phyloP scores from a whole-genome alignment of 2,888 invertebrate species.

The Limnephilus auricula region DNA sequence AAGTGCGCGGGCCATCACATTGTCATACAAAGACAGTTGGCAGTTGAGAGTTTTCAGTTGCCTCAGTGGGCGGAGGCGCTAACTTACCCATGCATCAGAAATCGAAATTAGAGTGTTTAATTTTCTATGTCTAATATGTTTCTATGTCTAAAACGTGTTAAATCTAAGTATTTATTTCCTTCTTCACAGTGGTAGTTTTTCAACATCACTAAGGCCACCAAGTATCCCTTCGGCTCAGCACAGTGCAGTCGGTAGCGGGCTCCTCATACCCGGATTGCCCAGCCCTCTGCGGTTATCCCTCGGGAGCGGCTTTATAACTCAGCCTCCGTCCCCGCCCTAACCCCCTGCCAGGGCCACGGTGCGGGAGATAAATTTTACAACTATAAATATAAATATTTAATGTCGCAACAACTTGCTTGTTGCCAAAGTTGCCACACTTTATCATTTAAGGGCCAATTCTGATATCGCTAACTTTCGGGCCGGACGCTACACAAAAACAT shows the following conservation, averaged over 20 bases:
- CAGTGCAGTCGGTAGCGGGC: not conserved
- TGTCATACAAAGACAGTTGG: too few relatives aligned
- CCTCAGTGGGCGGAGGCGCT: too few relatives aligned
- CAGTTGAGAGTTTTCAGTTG: too few relatives aligned
- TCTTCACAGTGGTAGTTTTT: not conserved
- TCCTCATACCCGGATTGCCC: not conserved
- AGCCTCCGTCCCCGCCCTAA: not conserved
- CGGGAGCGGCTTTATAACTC: conserved; percentile 31
- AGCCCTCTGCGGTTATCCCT: conserved; percentile 13
- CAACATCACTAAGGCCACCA: not conserved
- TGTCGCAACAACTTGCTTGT: conserved; percentile 9
- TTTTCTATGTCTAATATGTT: too few relatives aligned
- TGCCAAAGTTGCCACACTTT: conserved; percentile 18
- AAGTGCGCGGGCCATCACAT: too few relatives aligned
- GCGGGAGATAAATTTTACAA: conserved; percentile 39
- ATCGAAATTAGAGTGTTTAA: too few relatives aligned
- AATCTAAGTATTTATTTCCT: not conserved
- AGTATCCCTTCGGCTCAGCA: not conserved
- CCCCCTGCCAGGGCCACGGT: not conserved
- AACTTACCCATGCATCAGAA: too few relatives aligned
- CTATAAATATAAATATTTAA: conserved; percentile 38
- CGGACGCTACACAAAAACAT: not conserved
- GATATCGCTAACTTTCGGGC: not conserved
- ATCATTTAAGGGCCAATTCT: conserved; percentile 9
- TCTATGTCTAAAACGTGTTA: not conserved